Percentiles rank a stretch among this genome's conserved stretches.
phyloP scores from a whole-genome alignment of 2,113 vertebrate species.

The Sinocyclocheilus grahami region DNA sequence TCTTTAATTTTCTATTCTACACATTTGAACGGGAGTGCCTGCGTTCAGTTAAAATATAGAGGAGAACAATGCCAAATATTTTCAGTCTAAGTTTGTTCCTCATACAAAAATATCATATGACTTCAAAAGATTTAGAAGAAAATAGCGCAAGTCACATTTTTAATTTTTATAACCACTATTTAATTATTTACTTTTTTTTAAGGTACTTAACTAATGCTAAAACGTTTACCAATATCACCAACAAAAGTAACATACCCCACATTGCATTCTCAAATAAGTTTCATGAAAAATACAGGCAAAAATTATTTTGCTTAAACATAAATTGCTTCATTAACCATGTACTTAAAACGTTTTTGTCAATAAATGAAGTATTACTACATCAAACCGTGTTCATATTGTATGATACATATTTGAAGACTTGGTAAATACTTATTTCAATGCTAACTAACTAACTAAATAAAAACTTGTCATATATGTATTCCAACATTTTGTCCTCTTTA shows the following conservation, averaged over 20 bases:
- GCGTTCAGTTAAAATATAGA: too few species aligned
- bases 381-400: background rate
- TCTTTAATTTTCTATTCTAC: too few species aligned
- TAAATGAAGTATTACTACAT: background rate
- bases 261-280: background rate
- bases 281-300: background rate
- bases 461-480: too few species aligned
- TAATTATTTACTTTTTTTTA: background rate
- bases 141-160: background rate
- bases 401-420: background rate
- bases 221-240: background rate
- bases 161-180: background rate
- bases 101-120: too few species aligned
- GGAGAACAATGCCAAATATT: too few species aligned
- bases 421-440: too few species aligned
- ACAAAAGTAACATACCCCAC: background rate
- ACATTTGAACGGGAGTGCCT: too few species aligned
- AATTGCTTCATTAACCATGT: background rate
- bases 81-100: too few species aligned
- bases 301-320: background rate
- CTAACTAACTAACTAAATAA: too few species aligned
- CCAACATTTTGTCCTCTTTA: too few species aligned
- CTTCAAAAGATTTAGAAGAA: too few species aligned
- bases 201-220: too few species aligned
- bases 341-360: background rate